These are phyloP conservation scores for Helicolenus hilgendorfi DNA, from an alignment of 2,797 vertebrate genomes.

Conservation along the genomic window DNA sequence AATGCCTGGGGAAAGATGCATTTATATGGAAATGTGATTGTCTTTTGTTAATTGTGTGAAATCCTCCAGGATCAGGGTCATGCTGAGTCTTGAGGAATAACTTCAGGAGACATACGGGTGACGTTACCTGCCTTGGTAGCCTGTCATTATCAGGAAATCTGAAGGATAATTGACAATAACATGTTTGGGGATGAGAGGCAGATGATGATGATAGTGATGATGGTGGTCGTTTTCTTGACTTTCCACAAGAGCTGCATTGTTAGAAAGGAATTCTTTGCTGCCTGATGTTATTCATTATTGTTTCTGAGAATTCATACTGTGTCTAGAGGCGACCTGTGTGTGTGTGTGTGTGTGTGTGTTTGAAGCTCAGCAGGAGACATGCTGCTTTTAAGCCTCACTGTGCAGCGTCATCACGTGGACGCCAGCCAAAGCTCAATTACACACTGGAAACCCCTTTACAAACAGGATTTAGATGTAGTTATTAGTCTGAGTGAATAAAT, in stretches of 20 bases:
- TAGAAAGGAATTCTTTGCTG: background rate
- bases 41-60: background rate
- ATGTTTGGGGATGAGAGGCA: background rate
- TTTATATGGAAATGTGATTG: background rate
- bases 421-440: background rate
- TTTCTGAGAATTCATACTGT: background rate
- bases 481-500: background rate
- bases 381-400: background rate
- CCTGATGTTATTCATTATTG: constrained; percentile 24
- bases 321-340: background rate
- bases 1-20: background rate
- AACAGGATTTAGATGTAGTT: background rate
- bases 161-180: background rate
- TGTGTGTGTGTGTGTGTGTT: background rate
- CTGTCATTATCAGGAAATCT: background rate
- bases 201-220: background rate
- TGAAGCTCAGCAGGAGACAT: background rate
- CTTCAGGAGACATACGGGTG: background rate
- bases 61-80: background rate
- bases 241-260: constrained; percentile 3
- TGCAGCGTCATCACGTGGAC: constrained; percentile 1
- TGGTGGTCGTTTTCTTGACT: background rate
- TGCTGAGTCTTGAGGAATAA: background rate
- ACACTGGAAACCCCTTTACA: background rate
- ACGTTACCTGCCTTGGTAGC: background rate